Evolutionary conservation across 2,113 vertebrate genomes (phyloP), one percentile per base, ranked within the genome.

Genomic region (Porphyrio hochstetteri): DNA sequence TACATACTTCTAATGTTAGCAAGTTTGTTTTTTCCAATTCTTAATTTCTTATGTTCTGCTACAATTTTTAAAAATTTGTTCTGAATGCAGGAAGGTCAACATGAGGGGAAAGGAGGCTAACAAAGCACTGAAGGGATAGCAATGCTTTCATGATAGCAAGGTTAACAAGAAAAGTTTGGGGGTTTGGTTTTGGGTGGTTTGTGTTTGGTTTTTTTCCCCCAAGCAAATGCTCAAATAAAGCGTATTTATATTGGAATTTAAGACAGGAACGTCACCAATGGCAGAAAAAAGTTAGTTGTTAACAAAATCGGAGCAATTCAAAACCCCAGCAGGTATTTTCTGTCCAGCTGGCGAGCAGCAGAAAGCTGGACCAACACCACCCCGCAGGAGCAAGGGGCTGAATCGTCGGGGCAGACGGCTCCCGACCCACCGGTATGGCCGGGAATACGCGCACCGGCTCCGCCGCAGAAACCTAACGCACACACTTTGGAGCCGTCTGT

Each of bases 401-500:
- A 13, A 46, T 28, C 19, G 4, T 2, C 13, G 17, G 55, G 6
- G 9, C 25, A 2, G 40, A 4, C 28, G 8, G 48, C 24, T 19
- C 7, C 57, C 27, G 19, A 13, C 44, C 16, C 16, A 5, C 19
- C 28, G 11, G 2, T 9, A 1, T 4, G 19, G 61, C 42, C 8
- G 38, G 17, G 48, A 31, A 2, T 0, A 4, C n/a, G 1, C 3
- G 11, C 70, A 16, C 9, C 23, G 28, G 16, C 60, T 53, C 27
- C 15, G 9, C 50, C 7, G 0, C 35, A 0, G 18, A 7, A 24
- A 20, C 15, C 8, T 5, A 25, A 35, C 44, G 17, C 5, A 1
- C 42, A 2, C 23, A 7, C 12, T 28, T 3, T 1, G 8, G 29
- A 13, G 50, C 9, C 8, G 29, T 12, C 21, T 15, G 50, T 21